Base-by-base conservation (phyloP, 2,888 invertebrate genomes). In the Drosophila parthenogenetica region DNA sequence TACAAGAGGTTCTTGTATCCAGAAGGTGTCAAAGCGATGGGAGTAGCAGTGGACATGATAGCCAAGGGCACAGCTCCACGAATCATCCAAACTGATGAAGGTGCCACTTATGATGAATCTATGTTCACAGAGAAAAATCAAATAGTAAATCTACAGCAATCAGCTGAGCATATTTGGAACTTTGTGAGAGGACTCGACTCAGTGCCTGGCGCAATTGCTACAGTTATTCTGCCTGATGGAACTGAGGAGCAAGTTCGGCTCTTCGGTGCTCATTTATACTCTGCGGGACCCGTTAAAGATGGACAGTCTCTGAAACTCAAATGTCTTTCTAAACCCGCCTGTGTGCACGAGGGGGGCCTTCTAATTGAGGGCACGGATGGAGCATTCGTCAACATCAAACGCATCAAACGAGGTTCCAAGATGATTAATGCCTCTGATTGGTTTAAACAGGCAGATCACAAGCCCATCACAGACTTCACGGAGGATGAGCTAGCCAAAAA, bases 171-270 rank as follows among this genome's bases (percentile, higher is more conserved):
- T n/a, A 93, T 99, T 4, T 98, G 98, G 93, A 97, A 99, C 92
- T 99, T 98, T 90, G 96, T 99, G 77, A 94, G 99, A 17, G 98
- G 97, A 0, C 93, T 98, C 87, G 99, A 99, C 91, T 98, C 98
- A 3, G 97, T 98, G 0, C 99, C 99, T 0, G 99, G 99, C 0
- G 98, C 99, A 0, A 95, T 97, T 92, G 94, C 95, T 0, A 92
- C 90, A 53, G 93, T 93, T 0, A 89, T 93, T 8, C 87, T 92
- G 3, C 89, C 90, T 1, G 92, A 93, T 22, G 91, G 90, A 22
- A 91, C 91, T 3, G 94, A 94, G 72, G 93, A 95, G 91, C 94
- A 95, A 91, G 94, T 95, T 0, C 94, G 95, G 35, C 93, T 99
- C 42, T 99, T 95, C 90, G 97, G 97, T 0, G 97, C 98, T 0